Percentiles rank a stretch among this genome's conserved stretches.
Conservation (phyloP, 2,113 vertebrate genomes). For the Eleginops maclovinus region DNA sequence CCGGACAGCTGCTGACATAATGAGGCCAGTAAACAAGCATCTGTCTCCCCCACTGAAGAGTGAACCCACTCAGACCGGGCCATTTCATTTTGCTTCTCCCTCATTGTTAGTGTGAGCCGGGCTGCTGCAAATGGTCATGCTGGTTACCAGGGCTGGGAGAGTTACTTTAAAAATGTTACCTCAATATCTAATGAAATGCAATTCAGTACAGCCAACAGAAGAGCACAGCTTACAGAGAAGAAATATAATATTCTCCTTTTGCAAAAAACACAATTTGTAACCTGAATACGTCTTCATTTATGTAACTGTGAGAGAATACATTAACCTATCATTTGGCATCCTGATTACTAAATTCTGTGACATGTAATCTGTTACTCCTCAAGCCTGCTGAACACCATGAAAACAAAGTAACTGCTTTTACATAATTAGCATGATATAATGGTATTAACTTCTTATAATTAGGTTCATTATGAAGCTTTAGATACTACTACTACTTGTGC, state of each 20-base stretch:
- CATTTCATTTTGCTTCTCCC: slow-evolving; percentile 53
- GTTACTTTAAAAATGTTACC: too few species aligned
- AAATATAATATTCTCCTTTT: too few species aligned
- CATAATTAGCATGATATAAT: background rate
- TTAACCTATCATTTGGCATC: too few species aligned
- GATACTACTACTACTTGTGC: background rate
- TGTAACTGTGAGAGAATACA: too few species aligned
- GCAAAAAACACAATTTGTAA: too few species aligned
- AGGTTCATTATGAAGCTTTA: background rate
- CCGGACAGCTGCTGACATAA: slow-evolving; percentile 84
- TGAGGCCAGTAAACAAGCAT: slow-evolving; percentile 87
- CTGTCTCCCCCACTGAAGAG: slow-evolving; percentile 76
- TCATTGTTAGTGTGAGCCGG: slow-evolving; percentile 48
- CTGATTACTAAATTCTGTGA: too few species aligned
- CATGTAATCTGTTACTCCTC: too few species aligned
- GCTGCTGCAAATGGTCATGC: slow-evolving; percentile 56
- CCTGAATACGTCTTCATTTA: too few species aligned
- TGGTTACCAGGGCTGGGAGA: slow-evolving; percentile 2
- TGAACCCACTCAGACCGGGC: slow-evolving; percentile 60
- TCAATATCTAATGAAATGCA: too few species aligned
- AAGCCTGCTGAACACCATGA: background rate
- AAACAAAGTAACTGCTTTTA: slow-evolving; percentile 24
- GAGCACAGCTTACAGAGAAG: too few species aligned
- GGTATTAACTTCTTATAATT: background rate
- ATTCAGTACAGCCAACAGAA: too few species aligned